phyloP scores from a whole-genome alignment of 2,797 vertebrate species.

The Petrocephalus schoutedeni region DNA sequence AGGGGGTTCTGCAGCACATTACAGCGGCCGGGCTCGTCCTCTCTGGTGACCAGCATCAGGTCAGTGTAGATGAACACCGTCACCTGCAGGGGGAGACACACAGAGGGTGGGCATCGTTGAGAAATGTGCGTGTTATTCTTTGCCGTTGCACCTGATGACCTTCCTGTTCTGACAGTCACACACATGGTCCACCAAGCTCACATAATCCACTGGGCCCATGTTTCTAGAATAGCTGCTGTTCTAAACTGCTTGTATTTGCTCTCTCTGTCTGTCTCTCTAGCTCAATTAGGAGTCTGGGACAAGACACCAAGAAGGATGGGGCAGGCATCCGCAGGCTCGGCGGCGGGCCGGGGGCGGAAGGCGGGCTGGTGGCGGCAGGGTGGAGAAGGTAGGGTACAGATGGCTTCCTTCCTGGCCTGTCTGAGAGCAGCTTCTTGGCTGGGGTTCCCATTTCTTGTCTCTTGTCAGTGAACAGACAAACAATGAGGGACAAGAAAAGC shows the following conservation, averaged over 20 bases:
- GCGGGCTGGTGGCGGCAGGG: not conserved
- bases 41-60: conserved; percentile 87
- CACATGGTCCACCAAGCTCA: not conserved
- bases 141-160: not conserved
- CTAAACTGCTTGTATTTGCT: not conserved
- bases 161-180: not conserved
- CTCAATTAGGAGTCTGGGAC: not conserved
- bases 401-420: conserved; percentile 22
- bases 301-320: not conserved
- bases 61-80: conserved; percentile 88
- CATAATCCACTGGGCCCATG: not conserved
- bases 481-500: conserved; percentile 15
- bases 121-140: not conserved
- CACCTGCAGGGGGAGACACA: conserved; percentile 58
- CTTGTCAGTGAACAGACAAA: conserved; percentile 1
- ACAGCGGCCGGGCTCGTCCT: conserved; percentile 81
- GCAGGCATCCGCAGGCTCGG: not conserved
- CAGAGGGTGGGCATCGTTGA: not conserved
- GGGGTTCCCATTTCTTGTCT: not conserved
- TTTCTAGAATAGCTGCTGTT: not conserved
- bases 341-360: not conserved
- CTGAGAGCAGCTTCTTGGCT: conserved; percentile 10
- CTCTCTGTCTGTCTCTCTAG: not conserved
- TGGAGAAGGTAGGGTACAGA: not conserved
- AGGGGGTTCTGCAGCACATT: conserved; percentile 88